Base-by-base conservation (phyloP, 2,113 vertebrate species). In the Gambusia affinis region DNA sequence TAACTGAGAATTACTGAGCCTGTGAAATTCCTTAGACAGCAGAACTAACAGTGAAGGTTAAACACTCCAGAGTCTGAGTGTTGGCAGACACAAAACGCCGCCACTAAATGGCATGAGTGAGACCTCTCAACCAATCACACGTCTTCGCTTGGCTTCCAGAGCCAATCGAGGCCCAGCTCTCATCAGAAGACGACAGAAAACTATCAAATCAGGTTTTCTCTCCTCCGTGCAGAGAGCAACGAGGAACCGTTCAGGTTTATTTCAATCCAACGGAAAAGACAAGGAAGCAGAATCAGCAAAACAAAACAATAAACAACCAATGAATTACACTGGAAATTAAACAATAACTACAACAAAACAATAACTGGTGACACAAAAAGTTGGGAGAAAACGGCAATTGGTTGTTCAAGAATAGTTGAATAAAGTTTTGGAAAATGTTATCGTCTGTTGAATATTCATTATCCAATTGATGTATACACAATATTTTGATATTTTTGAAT, bases 11-110 rank as follows among this genome's bases (percentile, higher is more conserved):
- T 82, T 70, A 86, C 79, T 87, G 74, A 70, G 84, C 64, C 80
- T 31, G 75, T 89, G 85, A 92, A 92, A 93, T 92, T 93, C 90
- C 87, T 92, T 71, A 80, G 90, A 93, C 88, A 80, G 88, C 87
- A 86, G 86, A 89, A 85, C 81, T 72, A 86, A 78, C 85, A 57
- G 82, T 70, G 85, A 88, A 88, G 87, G 89, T 80, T 91, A 89
- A 92, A 90, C 92, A 85, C 78, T 75, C 78, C 78, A 79, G 76
- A 82, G 85, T 86, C 84, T 73, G 88, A 79, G 89, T 91, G 90
- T 88, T 90, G 92, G 90, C 90, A 89, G 88, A 91, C 86, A 88
- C 62, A 77, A 85, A 88, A 83, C 89, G 88, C 78, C 33, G 30
- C 83, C 82, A 66, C 82, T 24, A 67, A 66, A 35, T 39, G 75